Evolutionary conservation across 1,140 invertebrate species (phyloP).

Genomic region (Drosophila persimilis): DNA sequence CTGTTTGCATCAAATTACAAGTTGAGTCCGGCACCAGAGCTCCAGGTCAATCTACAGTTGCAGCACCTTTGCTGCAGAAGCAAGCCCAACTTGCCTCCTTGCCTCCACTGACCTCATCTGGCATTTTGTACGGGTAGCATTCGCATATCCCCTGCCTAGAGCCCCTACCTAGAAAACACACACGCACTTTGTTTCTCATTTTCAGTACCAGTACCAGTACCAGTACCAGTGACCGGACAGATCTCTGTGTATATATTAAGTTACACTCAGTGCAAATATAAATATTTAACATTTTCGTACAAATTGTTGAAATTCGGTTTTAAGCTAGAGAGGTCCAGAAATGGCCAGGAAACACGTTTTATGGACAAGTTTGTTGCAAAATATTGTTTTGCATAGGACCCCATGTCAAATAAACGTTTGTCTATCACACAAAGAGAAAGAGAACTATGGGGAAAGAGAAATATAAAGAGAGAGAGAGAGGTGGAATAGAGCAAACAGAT

Average conservation of each 20-base stretch:
- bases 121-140: constrained; percentile 21
- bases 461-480: too few relatives aligned
- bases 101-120: constrained; percentile 36
- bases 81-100: constrained; percentile 28
- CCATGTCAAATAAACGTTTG: constrained; percentile 65
- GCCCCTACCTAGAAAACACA: not conserved
- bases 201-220: not conserved
- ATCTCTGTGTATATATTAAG: constrained; percentile 42
- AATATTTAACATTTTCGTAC: constrained; percentile 68
- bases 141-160: not conserved
- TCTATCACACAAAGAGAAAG: constrained; percentile 18
- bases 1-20: constrained; percentile 73
- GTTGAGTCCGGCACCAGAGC: constrained; percentile 30
- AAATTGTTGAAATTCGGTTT: constrained; percentile 62
- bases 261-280: constrained; percentile 52
- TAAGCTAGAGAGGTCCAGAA: constrained; percentile 22
- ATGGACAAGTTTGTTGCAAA: constrained; percentile 53
- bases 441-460: not conserved
- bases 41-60: not conserved
- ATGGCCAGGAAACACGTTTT: constrained; percentile 45
- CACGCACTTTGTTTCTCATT: constrained; percentile 53
- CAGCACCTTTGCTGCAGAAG: constrained; percentile 7
- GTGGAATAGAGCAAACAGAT: constrained; percentile 53
- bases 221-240: not conserved
- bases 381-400: constrained; percentile 49